Base-by-base conservation (phyloP, 2,888 invertebrate genomes). In the Hirtodrosophila alboralis region DNA sequence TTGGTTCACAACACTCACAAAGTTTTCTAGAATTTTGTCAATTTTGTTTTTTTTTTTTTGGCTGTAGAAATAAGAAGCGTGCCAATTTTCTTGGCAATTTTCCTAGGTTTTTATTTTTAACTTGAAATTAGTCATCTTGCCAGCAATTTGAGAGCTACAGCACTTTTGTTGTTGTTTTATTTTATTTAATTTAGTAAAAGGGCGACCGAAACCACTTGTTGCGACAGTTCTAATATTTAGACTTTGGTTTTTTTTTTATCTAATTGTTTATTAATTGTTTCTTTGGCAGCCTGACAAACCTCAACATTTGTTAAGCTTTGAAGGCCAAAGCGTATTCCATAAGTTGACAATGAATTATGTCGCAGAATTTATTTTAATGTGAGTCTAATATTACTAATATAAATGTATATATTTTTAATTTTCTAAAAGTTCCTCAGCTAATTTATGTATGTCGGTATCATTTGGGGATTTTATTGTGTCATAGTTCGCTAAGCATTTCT, bases 81-180 rank as follows among this genome's bases (percentile, higher is more conserved):
- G 79, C 79, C 79, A 79, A 79, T 73, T 79, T 81, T 84, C 75
- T 84, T 67, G 71, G 71, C 84, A 77, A 61, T 66, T 58, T 72
- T 83, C 63, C 56, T 59, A 49, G 26, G 16, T 51, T 28, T 31
- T 56, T 79, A 85, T 79, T 85, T 85, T 76, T 80, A 84, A 66
- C 40, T 21, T 34, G 33, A 69, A 80, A 80, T 85, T 84, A 80
- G 74, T 80, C 79, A 80, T 77, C 34, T 41, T 9, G 31, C 26
- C 41, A 13, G 56, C 60, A 59, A 62, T 61, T 51, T 36, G 41
- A 60, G 33, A 18, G n/a, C n/a, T n/a, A n/a, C n/a, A n/a, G 18
- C 27, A 7, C 26, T 41, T 41, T 12, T 18, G 45, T 45, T 64
- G 52, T 45, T 18, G 23, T 60, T 68, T 28, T 48, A 68, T 48